Conservation (phyloP, 92 coral and sea anemone species). For the Epizoanthus illoricatus region DNA sequence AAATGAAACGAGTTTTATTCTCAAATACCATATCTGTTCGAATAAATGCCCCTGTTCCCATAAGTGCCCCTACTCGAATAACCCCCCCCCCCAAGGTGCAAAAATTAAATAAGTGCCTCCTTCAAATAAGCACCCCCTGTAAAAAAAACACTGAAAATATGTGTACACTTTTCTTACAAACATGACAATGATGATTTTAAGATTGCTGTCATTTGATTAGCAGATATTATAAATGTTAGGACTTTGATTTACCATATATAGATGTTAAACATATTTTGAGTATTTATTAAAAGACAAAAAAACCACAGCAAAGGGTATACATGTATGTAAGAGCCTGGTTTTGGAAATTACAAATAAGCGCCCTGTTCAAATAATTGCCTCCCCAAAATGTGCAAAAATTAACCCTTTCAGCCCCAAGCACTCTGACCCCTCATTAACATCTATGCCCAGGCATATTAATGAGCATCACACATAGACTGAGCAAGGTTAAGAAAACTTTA, state of each 20-base stretch:
- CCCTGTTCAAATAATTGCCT: background rate
- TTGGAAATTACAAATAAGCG: background rate
- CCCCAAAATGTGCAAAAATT: background rate
- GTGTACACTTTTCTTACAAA: background rate
- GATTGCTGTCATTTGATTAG: constrained; percentile 21
- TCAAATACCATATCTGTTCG: background rate
- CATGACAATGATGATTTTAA: background rate
- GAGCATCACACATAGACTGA: constrained; percentile 1
- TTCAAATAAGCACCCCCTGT: background rate
- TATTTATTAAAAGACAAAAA: constrained; percentile 9
- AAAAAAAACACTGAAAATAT: constrained; percentile 2
- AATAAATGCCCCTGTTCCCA: constrained; percentile 2
- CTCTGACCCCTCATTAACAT: constrained; percentile 18
- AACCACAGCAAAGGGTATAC: constrained; percentile 12
- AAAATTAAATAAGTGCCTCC: constrained; percentile 3
- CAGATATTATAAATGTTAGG: constrained; percentile 9
- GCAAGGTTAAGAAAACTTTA: constrained; percentile 26
- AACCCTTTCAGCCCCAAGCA: constrained; percentile 16
- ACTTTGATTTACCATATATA: constrained; percentile 9
- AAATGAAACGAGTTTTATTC: no score
- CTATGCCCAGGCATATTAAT: constrained; percentile 8
- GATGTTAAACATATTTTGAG: constrained; percentile 12
- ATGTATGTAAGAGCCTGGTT: background rate
- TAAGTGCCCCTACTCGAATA: background rate
- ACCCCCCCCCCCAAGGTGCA: background rate